These are phyloP conservation scores for Alloplasta piceator DNA, from an alignment of 2,888 invertebrate species.

Conservation along the genomic window DNA sequence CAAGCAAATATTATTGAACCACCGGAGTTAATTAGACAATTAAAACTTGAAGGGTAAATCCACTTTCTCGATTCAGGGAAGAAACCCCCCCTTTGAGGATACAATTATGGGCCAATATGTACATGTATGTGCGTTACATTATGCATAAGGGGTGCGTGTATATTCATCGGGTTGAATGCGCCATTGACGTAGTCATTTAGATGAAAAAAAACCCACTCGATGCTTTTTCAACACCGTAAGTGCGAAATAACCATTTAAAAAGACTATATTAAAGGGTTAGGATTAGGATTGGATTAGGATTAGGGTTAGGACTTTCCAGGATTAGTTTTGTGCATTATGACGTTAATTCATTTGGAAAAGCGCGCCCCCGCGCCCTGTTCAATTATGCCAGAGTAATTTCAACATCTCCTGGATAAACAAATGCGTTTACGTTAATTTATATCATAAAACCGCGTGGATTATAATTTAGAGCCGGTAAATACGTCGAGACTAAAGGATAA, in stretches of 20 bases:
- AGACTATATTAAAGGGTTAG: too few species aligned
- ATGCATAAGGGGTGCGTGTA: background rate
- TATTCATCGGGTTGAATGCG: background rate
- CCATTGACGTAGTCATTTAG: background rate
- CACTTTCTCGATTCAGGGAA: constrained; percentile 66
- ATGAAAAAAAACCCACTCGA: background rate
- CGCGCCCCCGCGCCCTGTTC: background rate
- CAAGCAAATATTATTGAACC: constrained; percentile 78
- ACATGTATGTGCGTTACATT: constrained; percentile 6
- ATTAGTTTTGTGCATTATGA: background rate
- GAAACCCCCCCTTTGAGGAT: constrained; percentile 34
- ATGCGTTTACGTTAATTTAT: constrained; percentile 1
- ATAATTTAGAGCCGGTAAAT: constrained; percentile 31
- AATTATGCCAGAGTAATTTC: constrained; percentile 1
- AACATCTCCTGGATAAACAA: background rate
- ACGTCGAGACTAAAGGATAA: constrained; percentile 46
- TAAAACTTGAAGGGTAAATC: constrained; percentile 77
- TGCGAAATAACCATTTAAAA: background rate
- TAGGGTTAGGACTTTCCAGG: too few species aligned
- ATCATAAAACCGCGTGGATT: constrained; percentile 24
- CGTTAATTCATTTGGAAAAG: background rate
- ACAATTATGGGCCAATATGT: background rate
- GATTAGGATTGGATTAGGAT: too few species aligned
- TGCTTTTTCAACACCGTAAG: background rate
- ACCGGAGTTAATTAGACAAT: constrained; percentile 78